These are phyloP conservation scores for Drosophila anomelani DNA, from an alignment of 2,888 invertebrate species.

Conservation along the genomic window DNA sequence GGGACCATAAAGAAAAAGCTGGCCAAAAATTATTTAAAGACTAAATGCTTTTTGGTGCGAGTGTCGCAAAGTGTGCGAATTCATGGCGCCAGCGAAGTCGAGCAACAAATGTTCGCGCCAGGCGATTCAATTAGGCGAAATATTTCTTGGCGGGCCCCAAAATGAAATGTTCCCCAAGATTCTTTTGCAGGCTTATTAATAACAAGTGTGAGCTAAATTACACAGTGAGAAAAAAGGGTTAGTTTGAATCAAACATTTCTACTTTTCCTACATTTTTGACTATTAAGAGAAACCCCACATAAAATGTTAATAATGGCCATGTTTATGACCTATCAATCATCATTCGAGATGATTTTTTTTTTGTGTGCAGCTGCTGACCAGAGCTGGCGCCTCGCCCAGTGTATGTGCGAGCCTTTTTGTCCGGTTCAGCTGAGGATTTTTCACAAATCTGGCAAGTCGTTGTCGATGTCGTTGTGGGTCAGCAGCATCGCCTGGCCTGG, in stretches of 20 bases:
- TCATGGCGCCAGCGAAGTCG: slow-evolving; percentile 46
- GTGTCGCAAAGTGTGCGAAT: slow-evolving; percentile 46
- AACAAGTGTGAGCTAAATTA: slow-evolving; percentile 32
- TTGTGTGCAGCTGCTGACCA: slow-evolving; percentile 1
- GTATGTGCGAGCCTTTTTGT: slow-evolving; percentile 1
- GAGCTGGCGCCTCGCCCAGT: slow-evolving; percentile 3
- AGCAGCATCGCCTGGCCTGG: slow-evolving; percentile 23
- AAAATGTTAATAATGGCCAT: neutral
- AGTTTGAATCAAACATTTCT: too few species aligned
- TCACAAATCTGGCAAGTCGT: slow-evolving; percentile 61
- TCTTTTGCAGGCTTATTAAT: slow-evolving; percentile 44
- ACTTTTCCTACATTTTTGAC: too few species aligned
- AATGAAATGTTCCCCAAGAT: slow-evolving; percentile 40
- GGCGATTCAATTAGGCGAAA: slow-evolving; percentile 70
- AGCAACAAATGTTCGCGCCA: slow-evolving; percentile 62
- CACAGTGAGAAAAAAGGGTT: neutral
- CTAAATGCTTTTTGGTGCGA: slow-evolving; percentile 15
- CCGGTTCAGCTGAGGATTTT: slow-evolving; percentile 19
- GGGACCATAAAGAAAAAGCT: neutral
- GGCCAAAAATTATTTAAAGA: slow-evolving; percentile 33
- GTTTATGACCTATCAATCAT: neutral
- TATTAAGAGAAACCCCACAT: fast-evolving
- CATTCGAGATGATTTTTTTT: slow-evolving; percentile 1
- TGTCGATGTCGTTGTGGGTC: slow-evolving; percentile 56
- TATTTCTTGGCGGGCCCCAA: slow-evolving; percentile 45